Conservation (phyloP, 2,888 invertebrate species). For the Catocala fraxini region DNA sequence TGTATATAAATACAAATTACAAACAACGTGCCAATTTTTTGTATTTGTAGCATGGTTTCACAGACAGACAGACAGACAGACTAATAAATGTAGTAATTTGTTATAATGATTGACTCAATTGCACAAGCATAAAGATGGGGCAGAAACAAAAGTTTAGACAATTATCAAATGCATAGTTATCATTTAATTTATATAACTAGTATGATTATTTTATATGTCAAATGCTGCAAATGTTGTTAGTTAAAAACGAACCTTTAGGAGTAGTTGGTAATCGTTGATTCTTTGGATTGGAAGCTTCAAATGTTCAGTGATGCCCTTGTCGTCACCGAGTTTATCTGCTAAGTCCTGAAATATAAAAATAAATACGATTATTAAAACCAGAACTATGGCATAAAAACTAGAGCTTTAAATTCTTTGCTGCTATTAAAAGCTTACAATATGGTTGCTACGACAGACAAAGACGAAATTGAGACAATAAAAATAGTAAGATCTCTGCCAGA, state of each 20-base stretch:
- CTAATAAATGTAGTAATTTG: not conserved
- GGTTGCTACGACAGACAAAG: slow-evolving; percentile 17
- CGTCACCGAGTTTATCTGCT: slow-evolving; percentile 94
- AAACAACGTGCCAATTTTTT: not conserved
- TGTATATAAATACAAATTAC: too few species aligned
- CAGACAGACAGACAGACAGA: too few species aligned
- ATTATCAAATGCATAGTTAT: too few species aligned
- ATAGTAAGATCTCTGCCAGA: slow-evolving; percentile 34
- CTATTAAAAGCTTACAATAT: slow-evolving; percentile 25
- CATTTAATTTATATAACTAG: too few species aligned
- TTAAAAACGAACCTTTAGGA: slow-evolving; percentile 91
- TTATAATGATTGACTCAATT: too few species aligned
- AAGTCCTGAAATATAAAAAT: slow-evolving; percentile 90
- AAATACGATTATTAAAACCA: slow-evolving; percentile 14
- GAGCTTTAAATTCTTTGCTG: slow-evolving; percentile 9
- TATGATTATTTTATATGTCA: not conserved
- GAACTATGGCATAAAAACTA: not conserved
- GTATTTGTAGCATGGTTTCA: not conserved
- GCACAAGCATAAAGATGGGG: too few species aligned
- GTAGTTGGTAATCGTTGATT: slow-evolving; percentile 98
- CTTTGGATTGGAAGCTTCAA: slow-evolving; percentile 97
- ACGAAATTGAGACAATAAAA: slow-evolving; percentile 23
- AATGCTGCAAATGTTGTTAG: not conserved
- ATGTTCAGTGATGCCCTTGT: slow-evolving; percentile 96
- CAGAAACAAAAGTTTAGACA: too few species aligned